Evolutionary conservation across 2,888 invertebrate genomes (phyloP), one percentile per base, ranked within the genome.

Genomic region (Iphiclides podalirius): DNA sequence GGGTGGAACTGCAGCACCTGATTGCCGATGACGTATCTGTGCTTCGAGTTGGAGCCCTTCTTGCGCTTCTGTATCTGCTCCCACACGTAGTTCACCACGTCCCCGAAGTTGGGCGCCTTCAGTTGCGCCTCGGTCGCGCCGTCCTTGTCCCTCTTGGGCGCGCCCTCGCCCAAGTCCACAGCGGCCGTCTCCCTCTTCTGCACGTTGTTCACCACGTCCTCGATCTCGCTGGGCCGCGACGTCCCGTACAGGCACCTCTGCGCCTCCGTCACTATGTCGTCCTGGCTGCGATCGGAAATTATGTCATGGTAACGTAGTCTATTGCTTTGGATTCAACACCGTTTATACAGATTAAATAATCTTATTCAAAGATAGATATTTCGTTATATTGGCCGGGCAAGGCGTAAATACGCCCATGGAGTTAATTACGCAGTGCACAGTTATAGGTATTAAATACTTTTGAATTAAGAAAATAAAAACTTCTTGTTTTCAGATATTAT

Each of bases 211-310:
- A 89, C 89, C 1, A 83, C 82, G 28, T 89, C 84, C 6, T 88
- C 88, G 52, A 89, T 89, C 66, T 89, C 89, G 16, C 52, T 76
- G 0, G 73, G 62, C 6, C 93, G 90, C 0, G 92, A 90, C 6
- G 92, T 91, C 0, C 94, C 94, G 69, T 96, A 95, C 4, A 97
- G 76, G 52, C 93, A 91, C 78, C 93, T 94, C 20, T 92, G 72
- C 0, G 95, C 94, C 80, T 95, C 95, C 3, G 89, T 89, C 38
- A 92, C 91, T 31, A 95, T 93, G 66, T 95, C 95, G 50, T 94
- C 94, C 82, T 94, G 94, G 52, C 94, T 94, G 62, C 31, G 7
- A 43, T 13, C 23, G 23, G 11, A 13, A 13, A 34, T 2, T 0
- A 8, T 11, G n/a, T n/a, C n/a, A n/a, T n/a, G n/a, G n/a, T n/a